phyloP scores from a whole-genome alignment of 1,140 invertebrate species.

The Batillaria attramentaria region DNA sequence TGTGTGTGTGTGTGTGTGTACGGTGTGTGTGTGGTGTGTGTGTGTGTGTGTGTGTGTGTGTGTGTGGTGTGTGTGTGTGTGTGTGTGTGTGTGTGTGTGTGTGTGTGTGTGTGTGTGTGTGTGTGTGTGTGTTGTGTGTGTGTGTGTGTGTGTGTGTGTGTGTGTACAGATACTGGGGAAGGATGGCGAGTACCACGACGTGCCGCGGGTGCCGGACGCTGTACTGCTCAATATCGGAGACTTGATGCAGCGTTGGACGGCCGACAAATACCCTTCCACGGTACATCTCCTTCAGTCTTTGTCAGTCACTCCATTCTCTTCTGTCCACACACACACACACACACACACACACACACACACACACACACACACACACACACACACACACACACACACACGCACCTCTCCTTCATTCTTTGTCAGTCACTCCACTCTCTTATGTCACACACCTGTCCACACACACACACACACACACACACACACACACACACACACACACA shows the following conservation, averaged over 20 bases:
- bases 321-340: background rate
- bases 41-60: too few species aligned
- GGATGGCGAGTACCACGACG: slow-evolving; percentile 81
- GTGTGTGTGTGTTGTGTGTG: too few species aligned
- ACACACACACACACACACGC: background rate
- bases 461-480: too few species aligned
- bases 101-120: too few species aligned
- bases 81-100: too few species aligned
- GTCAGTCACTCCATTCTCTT: too few species aligned
- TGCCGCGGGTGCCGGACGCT: slow-evolving; percentile 84
- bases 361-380: background rate
- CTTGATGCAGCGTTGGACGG: slow-evolving; percentile 83
- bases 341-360: background rate
- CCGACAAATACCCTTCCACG: slow-evolving; percentile 79
- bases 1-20: too few species aligned
- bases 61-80: too few species aligned
- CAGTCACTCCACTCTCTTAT: too few species aligned
- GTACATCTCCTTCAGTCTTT: too few species aligned
- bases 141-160: background rate
- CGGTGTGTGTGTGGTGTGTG: too few species aligned
- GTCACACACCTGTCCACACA: background rate
- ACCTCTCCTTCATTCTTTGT: background rate
- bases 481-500: too few species aligned
- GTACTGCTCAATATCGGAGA: slow-evolving; percentile 86
- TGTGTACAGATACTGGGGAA: slow-evolving; percentile 63